Evolutionary conservation across 2,888 invertebrate species (phyloP).

Genomic region (Anticlea derivata): DNA sequence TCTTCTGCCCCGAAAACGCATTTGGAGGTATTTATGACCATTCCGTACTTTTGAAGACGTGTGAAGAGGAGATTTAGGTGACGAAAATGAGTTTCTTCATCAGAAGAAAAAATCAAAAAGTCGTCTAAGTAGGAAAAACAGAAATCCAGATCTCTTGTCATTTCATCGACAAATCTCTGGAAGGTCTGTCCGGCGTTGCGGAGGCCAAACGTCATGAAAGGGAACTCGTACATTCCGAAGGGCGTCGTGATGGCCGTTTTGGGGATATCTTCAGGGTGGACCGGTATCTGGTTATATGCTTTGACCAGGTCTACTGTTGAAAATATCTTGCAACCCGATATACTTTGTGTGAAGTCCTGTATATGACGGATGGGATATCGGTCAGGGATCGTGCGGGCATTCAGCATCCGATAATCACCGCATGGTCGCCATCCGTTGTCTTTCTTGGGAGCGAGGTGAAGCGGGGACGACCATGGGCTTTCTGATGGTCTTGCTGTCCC

Average conservation of each 20-base stretch:
- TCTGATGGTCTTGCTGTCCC: too few relatives aligned
- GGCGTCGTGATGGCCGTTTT: not conserved
- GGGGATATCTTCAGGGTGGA: not conserved
- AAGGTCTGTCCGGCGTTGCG: too few relatives aligned
- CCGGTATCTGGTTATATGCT: too few relatives aligned
- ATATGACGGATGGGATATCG: slow-evolving; percentile 22
- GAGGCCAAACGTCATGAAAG: too few relatives aligned
- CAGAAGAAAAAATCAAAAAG: slow-evolving; percentile 16
- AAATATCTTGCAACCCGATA: slow-evolving; percentile 22
- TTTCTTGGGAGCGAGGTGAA: slow-evolving; percentile 49
- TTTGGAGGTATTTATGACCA: slow-evolving; percentile 2
- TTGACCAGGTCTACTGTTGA: slow-evolving; percentile 12
- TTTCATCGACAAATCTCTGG: too few relatives aligned
- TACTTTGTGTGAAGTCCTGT: slow-evolving; percentile 30
- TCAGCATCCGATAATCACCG: slow-evolving; percentile 22
- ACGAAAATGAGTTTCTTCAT: slow-evolving; percentile 1
- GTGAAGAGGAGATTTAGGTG: slow-evolving; percentile 5
- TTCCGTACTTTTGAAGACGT: slow-evolving; percentile 6
- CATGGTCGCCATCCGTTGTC: slow-evolving; percentile 31
- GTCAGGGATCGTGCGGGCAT: slow-evolving; percentile 19
- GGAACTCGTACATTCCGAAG: slow-evolving; percentile 57
- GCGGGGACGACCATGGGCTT: too few relatives aligned
- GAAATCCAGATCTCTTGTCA: slow-evolving; percentile 26
- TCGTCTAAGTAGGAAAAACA: not conserved
- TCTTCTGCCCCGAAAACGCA: slow-evolving; percentile 2